Conservation (phyloP, 2,797 vertebrate genomes). For the Dryobates pubescens region DNA sequence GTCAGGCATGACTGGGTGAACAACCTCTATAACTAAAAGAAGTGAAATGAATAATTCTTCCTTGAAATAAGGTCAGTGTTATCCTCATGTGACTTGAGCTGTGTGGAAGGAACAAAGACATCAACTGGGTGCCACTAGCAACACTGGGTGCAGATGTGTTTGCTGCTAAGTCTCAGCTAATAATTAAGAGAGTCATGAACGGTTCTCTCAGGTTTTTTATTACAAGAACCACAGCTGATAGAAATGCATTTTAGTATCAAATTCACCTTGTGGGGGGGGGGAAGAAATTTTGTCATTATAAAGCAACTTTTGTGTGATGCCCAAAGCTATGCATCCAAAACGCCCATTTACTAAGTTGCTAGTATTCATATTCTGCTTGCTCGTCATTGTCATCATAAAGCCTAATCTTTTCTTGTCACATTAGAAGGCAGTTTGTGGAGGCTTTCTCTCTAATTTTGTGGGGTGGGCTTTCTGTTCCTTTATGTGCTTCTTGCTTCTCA, state of each 20-base stretch:
- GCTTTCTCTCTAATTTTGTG: neutral
- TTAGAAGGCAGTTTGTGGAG: neutral
- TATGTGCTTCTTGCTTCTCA: neutral
- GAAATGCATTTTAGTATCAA: slow-evolving; percentile 9
- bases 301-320: slow-evolving; percentile 5
- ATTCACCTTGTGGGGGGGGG: slow-evolving; percentile 32
- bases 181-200: slow-evolving; percentile 23
- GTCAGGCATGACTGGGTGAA: slow-evolving; percentile 52
- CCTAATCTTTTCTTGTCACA: slow-evolving; percentile 14
- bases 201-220: slow-evolving; percentile 20
- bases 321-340: neutral
- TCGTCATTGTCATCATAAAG: neutral
- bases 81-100: slow-evolving; percentile 51
- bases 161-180: neutral
- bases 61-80: slow-evolving; percentile 71
- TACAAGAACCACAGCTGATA: slow-evolving; percentile 6
- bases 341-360: neutral
- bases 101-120: slow-evolving; percentile 42
- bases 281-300: slow-evolving; percentile 16
- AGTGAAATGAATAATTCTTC: slow-evolving; percentile 71
- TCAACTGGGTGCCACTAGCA: slow-evolving; percentile 17
- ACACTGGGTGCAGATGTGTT: neutral
- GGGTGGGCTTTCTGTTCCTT: neutral
- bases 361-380: neutral
- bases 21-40: slow-evolving; percentile 61